phyloP scores from a whole-genome alignment of 64 coral and sea anemone species.

The Anthopleura sola region DNA sequence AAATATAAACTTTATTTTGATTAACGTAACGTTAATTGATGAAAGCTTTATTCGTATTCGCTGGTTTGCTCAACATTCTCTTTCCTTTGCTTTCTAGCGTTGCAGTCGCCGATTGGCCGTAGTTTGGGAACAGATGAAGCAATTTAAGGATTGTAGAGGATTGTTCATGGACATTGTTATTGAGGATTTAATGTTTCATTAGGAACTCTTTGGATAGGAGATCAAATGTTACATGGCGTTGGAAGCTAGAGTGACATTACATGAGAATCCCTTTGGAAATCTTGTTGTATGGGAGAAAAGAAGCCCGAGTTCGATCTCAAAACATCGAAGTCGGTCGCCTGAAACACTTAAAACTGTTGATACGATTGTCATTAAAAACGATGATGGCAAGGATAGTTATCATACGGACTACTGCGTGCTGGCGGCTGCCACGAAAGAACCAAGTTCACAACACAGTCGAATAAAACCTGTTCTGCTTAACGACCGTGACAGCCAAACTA shows the following conservation, averaged over 20 bases:
- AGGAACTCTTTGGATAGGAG: constrained; percentile 47
- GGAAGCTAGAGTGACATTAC: constrained; percentile 70
- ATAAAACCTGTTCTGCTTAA: constrained; percentile 53
- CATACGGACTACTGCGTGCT: constrained; percentile 83
- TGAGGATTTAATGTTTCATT: not conserved
- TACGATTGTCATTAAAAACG: constrained; percentile 67
- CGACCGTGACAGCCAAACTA: constrained; percentile 45
- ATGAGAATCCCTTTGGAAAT: constrained; percentile 91
- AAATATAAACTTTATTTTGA: constrained; percentile 98
- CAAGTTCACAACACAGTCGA: constrained; percentile 20
- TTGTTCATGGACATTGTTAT: not conserved
- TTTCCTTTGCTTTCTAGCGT: constrained; percentile 32
- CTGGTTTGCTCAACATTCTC: constrained; percentile 32
- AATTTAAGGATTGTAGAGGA: not conserved
- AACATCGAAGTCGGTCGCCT: constrained; percentile 68
- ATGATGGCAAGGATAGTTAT: constrained; percentile 61
- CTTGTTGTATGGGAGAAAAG: constrained; percentile 84
- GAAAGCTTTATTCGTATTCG: constrained; percentile 94
- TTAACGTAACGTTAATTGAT: constrained; percentile 96
- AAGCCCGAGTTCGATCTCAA: constrained; percentile 54
- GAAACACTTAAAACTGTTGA: constrained; percentile 55
- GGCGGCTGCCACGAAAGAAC: constrained; percentile 63
- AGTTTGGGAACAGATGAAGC: constrained; percentile 55
- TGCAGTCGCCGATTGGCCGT: not conserved
- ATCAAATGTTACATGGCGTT: constrained; percentile 97